A percentile compares a stretch with the other conserved stretches of the same genome.
Conservation (phyloP, 2,113 vertebrate species). For the Cercopithecus mona region DNA sequence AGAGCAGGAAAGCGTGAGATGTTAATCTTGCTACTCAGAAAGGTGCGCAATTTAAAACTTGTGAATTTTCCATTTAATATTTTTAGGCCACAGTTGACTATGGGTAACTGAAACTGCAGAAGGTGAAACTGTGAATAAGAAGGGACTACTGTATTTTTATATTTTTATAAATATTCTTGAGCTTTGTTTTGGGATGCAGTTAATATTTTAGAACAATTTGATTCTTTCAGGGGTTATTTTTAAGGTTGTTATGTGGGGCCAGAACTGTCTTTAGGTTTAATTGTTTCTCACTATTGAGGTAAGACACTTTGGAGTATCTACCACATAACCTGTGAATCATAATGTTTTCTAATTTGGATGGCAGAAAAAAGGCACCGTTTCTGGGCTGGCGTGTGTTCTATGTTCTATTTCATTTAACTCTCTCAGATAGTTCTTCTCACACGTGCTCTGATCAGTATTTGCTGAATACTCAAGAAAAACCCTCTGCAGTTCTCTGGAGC, state of each 20-base stretch:
- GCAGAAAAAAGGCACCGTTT: neutral
- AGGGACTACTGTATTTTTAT: neutral
- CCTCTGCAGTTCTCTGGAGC: neutral
- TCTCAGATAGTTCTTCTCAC: neutral
- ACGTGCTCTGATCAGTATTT: neutral
- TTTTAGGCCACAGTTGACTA: neutral
- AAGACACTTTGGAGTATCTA: neutral
- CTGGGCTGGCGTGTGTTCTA: neutral
- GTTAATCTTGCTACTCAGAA: neutral
- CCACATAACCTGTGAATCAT: neutral
- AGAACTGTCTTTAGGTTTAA: neutral
- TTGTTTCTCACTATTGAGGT: neutral
- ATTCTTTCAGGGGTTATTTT: neutral
- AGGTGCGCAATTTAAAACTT: neutral
- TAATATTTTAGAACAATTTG: neutral
- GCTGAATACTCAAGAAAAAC: too few species aligned
- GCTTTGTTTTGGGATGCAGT: neutral
- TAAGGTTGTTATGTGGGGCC: neutral
- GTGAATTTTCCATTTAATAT: neutral
- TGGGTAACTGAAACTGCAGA: neutral
- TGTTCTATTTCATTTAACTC: neutral
- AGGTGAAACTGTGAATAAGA: neutral
- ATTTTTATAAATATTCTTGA: neutral
- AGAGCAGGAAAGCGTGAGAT: neutral
- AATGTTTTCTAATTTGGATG: neutral